A percentile compares a stretch with the other conserved stretches of the same genome.
These are phyloP conservation scores for Nomada ruficornis DNA, from an alignment of 2,888 invertebrate genomes.

Conservation along the genomic window DNA sequence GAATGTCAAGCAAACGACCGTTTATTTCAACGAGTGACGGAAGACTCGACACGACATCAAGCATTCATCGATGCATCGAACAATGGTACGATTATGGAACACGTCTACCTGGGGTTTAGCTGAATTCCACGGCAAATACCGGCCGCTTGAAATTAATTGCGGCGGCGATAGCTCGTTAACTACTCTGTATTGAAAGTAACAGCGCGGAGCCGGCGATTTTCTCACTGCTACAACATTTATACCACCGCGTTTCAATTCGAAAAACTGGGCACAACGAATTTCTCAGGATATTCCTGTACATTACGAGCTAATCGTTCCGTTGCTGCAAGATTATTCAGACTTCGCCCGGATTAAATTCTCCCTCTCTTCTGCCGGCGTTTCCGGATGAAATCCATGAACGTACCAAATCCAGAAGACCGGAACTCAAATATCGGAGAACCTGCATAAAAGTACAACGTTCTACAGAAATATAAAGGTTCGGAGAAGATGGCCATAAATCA, in stretches of 20 bases:
- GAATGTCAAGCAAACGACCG: conserved; percentile 37
- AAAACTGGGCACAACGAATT: too few relatives aligned
- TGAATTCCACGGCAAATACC: conserved; percentile 50
- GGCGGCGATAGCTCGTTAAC: conserved; percentile 32
- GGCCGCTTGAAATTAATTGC: conserved; percentile 35
- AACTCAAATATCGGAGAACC: conserved; percentile 25
- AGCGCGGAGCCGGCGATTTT: background rate
- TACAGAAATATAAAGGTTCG: conserved; percentile 35
- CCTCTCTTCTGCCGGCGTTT: background rate
- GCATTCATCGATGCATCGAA: conserved; percentile 41
- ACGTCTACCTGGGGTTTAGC: conserved; percentile 18
- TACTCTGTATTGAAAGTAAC: background rate
- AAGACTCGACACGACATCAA: conserved; percentile 28
- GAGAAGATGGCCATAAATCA: conserved; percentile 51
- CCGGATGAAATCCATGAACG: conserved; percentile 14
- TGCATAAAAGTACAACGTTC: conserved; percentile 23
- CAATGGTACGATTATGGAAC: conserved; percentile 16
- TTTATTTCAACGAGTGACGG: conserved; percentile 37
- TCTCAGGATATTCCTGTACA: background rate
- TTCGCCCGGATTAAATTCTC: conserved; percentile 17
- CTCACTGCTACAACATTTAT: background rate
- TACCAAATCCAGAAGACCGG: conserved; percentile 29
- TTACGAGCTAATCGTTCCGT: conserved; percentile 4
- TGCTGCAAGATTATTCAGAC: conserved; percentile 37
- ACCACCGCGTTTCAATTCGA: background rate